Evolutionary conservation across 2,797 vertebrate species (phyloP).

Genomic region (Adrianichthys oophorus): DNA sequence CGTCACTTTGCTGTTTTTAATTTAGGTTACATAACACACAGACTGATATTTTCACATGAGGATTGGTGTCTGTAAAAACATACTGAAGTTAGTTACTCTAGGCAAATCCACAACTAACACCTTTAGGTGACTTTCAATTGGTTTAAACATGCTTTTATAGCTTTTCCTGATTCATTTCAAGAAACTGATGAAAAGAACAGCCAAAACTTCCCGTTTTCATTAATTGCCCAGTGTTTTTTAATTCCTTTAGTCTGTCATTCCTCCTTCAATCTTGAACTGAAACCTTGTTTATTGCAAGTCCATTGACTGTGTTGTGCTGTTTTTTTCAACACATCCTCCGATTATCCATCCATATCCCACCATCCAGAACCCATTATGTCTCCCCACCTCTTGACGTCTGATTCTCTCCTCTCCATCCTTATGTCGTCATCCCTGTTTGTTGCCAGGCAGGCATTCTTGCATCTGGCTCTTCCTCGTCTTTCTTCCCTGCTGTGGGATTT

Average conservation of each 20-base stretch:
- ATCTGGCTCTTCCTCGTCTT: conserved; percentile 38
- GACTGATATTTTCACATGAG: neutral
- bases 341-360: conserved; percentile 35
- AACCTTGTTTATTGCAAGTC: conserved; percentile 36
- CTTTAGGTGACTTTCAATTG: conserved; percentile 7
- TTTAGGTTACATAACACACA: conserved; percentile 2
- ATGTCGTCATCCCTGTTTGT: conserved; percentile 26
- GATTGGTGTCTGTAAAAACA: neutral
- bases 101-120: neutral
- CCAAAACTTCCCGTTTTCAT: conserved; percentile 20
- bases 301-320: conserved; percentile 8
- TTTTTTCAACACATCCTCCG: conserved; percentile 27
- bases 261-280: conserved; percentile 28
- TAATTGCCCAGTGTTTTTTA: conserved; percentile 19
- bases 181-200: conserved; percentile 21
- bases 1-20: neutral
- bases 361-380: conserved; percentile 38
- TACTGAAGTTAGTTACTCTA: neutral
- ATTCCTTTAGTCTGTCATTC: conserved; percentile 23
- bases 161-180: conserved; percentile 20
- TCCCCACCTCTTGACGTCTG: conserved; percentile 47
- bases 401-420: conserved; percentile 41
- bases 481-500: conserved; percentile 47
- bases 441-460: conserved; percentile 50
- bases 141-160: conserved; percentile 1